phyloP scores from a whole-genome alignment of 1,140 invertebrate genomes.

The Sarcophaga peregrina region DNA sequence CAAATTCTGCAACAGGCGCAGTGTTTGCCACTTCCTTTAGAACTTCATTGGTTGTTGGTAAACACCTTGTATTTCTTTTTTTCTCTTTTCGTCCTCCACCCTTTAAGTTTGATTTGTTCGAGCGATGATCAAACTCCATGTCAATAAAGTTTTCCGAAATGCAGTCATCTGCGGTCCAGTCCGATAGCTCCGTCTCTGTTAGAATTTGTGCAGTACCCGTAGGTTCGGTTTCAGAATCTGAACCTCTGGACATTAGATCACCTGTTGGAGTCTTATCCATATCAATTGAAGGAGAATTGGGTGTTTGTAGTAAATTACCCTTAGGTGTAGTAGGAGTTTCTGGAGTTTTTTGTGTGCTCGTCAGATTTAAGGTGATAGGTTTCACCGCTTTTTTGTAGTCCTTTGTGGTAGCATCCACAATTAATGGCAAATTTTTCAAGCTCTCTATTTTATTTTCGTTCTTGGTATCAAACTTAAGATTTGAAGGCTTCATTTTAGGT shows the following conservation, averaged over 20 bases:
- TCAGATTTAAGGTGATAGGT: slow-evolving; percentile 56
- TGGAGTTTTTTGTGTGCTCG: slow-evolving; percentile 47
- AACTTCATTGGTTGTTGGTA: slow-evolving; percentile 62
- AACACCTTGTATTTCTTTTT: slow-evolving; percentile 47
- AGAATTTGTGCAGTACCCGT: slow-evolving; percentile 76
- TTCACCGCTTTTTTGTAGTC: slow-evolving; percentile 58
- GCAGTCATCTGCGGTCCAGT: slow-evolving; percentile 83
- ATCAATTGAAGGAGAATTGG: slow-evolving; percentile 51
- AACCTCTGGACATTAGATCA: slow-evolving; percentile 52
- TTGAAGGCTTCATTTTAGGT: slow-evolving; percentile 49
- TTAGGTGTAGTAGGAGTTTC: slow-evolving; percentile 56
- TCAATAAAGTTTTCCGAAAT: slow-evolving; percentile 80
- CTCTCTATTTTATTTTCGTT: slow-evolving; percentile 66
- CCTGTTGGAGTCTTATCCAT: slow-evolving; percentile 64
- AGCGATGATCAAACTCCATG: slow-evolving; percentile 72
- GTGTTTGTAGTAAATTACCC: slow-evolving; percentile 44
- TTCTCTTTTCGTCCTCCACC: slow-evolving; percentile 68
- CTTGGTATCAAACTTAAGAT: slow-evolving; percentile 61
- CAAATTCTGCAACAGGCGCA: slow-evolving; percentile 60
- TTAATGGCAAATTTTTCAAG: slow-evolving; percentile 61
- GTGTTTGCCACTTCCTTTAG: slow-evolving; percentile 56
- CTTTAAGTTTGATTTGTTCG: slow-evolving; percentile 59
- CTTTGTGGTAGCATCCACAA: slow-evolving; percentile 53
- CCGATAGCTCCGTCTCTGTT: slow-evolving; percentile 86
- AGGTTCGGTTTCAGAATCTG: slow-evolving; percentile 70